Conservation (phyloP, 2,888 invertebrate genomes). For the Steinernema carpocapsae region DNA sequence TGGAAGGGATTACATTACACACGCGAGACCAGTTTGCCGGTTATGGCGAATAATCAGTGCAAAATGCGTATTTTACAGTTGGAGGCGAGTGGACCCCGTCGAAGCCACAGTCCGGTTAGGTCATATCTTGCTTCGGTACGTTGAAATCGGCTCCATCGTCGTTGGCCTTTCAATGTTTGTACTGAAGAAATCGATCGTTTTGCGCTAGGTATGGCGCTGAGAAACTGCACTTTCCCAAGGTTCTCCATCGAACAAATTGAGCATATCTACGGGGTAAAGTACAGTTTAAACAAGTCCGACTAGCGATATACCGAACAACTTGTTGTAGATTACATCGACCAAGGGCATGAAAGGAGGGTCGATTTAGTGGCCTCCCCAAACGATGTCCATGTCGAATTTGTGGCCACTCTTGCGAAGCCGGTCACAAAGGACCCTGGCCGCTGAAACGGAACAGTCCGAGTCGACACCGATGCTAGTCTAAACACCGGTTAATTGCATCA, state of each 20-base stretch:
- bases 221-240: slow-evolving; percentile 27
- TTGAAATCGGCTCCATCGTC: slow-evolving; percentile 8
- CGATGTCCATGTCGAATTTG: background rate
- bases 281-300: background rate
- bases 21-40: background rate
- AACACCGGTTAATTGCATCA: background rate
- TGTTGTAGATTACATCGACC: slow-evolving; percentile 30
- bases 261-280: background rate
- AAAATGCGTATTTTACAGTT: background rate
- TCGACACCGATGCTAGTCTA: slow-evolving; percentile 26
- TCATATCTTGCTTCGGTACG: background rate
- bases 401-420: slow-evolving; percentile 19
- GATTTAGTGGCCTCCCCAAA: slow-evolving; percentile 15
- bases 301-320: slow-evolving; percentile 5
- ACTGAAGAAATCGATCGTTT: slow-evolving; percentile 33
- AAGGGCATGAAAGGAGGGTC: slow-evolving; percentile 15
- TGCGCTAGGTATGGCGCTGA: slow-evolving; percentile 28
- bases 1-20: slow-evolving; percentile 28
- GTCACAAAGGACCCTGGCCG: slow-evolving; percentile 11
- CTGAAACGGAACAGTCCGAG: slow-evolving; percentile 4
- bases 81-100: no score
- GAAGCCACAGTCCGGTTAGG: background rate
- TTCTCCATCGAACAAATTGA: slow-evolving; percentile 18
- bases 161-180: slow-evolving; percentile 21
- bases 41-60: background rate